phyloP scores from a whole-genome alignment of 1,140 invertebrate species.

The Dreissena polymorpha region DNA sequence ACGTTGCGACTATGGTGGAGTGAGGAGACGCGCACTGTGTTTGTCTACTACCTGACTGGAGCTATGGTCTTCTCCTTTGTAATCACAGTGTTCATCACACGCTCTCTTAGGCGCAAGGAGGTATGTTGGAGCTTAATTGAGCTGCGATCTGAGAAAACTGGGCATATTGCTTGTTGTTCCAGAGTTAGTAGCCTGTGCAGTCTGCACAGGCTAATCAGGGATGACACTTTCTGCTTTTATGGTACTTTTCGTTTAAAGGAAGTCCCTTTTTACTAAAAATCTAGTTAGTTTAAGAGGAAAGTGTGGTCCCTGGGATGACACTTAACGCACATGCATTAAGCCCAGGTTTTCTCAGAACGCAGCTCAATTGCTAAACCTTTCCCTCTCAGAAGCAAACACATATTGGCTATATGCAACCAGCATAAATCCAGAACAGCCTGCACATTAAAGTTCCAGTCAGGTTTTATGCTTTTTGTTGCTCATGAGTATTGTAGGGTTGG shows the following conservation, averaged over 20 bases:
- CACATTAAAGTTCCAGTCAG: too few species aligned
- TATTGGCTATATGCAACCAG: too few species aligned
- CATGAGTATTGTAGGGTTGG: too few species aligned
- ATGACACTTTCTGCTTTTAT: neutral
- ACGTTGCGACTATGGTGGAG: slow-evolving; percentile 34
- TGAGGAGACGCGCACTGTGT: slow-evolving; percentile 27
- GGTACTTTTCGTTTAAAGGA: neutral
- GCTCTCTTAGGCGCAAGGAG: slow-evolving; percentile 35
- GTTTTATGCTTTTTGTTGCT: too few species aligned
- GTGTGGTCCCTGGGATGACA: too few species aligned
- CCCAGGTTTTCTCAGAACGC: too few species aligned
- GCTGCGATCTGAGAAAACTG: neutral
- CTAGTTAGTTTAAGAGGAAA: too few species aligned
- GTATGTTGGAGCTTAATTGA: slow-evolving; percentile 9
- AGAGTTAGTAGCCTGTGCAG: neutral
- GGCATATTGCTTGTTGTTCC: neutral
- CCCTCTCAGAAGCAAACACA: too few species aligned
- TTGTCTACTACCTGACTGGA: slow-evolving; percentile 50
- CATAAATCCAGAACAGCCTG: too few species aligned
- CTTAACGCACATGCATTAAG: too few species aligned
- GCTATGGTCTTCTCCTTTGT: slow-evolving; percentile 26
- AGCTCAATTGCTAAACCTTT: too few species aligned
- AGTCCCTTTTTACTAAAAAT: too few species aligned
- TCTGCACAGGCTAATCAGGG: neutral
- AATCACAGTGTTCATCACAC: slow-evolving; percentile 3